Evolutionary conservation across 2,113 vertebrate genomes (phyloP), one percentile per base, ranked within the genome.

Genomic region (Sterrhoptilus dennistouni): DNA sequence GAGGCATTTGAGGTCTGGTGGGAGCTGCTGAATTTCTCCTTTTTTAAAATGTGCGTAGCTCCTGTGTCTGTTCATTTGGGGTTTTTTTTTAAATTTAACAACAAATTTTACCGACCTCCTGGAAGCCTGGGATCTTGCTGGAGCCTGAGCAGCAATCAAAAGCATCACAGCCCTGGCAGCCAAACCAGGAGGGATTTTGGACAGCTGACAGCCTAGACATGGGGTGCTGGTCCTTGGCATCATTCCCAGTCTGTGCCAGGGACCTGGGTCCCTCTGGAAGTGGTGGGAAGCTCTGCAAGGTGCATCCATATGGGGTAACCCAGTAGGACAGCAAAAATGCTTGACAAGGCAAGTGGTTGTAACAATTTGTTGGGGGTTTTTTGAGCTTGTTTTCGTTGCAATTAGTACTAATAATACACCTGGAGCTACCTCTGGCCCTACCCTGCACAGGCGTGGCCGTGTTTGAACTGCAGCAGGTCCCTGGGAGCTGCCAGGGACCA

Each of bases 91-190:
- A 11, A 5, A 18, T 71, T 89, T 87, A 45, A 63, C 28, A 24
- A 23, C 42, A 4, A 1, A 8, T 12, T 12, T 2, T 14, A 14
- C 3, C 0, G 0, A n/a, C 14, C 18, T 47, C 4, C 9, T 27
- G 31, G 40, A 69, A 61, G 54, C 40, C 70, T 74, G 52, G 44
- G 52, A 82, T 42, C 59, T 80, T 47, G 36, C 61, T 52, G 91
- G 35, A 28, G 17, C 24, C 6, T n/a, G 54, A 25, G 44, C 60
- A 74, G 28, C 44, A 36, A 6, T 5, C 7, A 47, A 18, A 33
- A 76, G 20, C 42, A n/a, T 12, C 1, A 8, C 27, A 60, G 53
- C 21, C 29, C 72, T 12, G 1, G 6, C 15, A 68, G 74, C 69
- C 69, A 61, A 57, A 45, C 17, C 18, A 8, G 4, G 33, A 8